These are phyloP conservation scores for Troilus luridus DNA, from an alignment of 2,888 invertebrate genomes.

Conservation along the genomic window DNA sequence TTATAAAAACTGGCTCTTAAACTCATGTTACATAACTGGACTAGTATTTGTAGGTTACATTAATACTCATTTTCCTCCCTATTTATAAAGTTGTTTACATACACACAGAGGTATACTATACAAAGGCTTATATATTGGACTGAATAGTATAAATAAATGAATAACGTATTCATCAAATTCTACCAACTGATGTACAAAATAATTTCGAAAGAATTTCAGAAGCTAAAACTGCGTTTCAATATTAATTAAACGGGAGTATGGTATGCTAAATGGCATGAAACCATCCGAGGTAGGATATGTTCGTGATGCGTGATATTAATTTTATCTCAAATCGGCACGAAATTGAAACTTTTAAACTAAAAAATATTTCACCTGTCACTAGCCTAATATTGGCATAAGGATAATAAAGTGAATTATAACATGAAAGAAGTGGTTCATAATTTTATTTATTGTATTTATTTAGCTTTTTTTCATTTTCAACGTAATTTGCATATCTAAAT, in stretches of 20 bases:
- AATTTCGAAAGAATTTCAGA: not conserved
- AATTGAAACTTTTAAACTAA: not conserved
- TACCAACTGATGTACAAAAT: not conserved
- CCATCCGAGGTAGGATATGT: not conserved
- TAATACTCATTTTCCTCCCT: too few species aligned
- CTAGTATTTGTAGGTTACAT: too few species aligned
- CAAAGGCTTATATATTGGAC: too few species aligned
- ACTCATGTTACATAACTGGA: too few species aligned
- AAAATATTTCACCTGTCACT: not conserved
- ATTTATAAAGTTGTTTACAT: too few species aligned
- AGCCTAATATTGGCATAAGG: not conserved
- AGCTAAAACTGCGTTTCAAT: not conserved
- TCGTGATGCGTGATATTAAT: constrained; percentile 23
- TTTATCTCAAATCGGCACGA: not conserved
- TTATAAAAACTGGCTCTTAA: too few species aligned
- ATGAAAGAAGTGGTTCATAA: too few species aligned
- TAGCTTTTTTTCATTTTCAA: not conserved
- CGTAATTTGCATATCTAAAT: too few species aligned
- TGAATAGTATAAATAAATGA: too few species aligned
- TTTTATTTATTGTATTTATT: too few species aligned
- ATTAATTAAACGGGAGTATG: not conserved
- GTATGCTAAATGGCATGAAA: not conserved
- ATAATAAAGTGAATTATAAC: not conserved
- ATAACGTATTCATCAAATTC: too few species aligned
- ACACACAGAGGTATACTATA: too few species aligned